These are phyloP conservation scores for Aphidoletes aphidimyza DNA, from an alignment of 2,888 invertebrate genomes.

Conservation along the genomic window DNA sequence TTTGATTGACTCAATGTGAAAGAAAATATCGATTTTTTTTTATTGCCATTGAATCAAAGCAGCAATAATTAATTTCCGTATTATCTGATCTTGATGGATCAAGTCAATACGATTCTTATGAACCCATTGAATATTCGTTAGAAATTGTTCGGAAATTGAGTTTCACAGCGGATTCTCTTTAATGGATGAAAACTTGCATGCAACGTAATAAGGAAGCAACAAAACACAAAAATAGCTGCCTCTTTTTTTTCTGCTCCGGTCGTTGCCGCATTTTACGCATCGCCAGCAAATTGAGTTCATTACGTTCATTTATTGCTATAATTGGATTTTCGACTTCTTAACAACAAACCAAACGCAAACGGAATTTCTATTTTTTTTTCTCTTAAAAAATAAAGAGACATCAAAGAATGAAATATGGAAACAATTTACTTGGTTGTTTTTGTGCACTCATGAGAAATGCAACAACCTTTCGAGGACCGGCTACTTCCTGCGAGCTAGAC, in stretches of 20 bases:
- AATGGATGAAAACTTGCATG: conserved; percentile 15
- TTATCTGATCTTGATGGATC: no score
- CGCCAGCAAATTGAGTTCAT: conserved; percentile 20
- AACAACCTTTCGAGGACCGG: neutral
- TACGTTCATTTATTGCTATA: conserved; percentile 17
- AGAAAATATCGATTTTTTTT: no score
- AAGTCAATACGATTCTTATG: no score
- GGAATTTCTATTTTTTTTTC: neutral
- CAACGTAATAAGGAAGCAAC: neutral
- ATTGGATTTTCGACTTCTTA: conserved; percentile 42
- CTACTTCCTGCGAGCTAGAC: neutral
- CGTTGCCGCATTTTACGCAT: conserved; percentile 1
- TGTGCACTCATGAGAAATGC: no score
- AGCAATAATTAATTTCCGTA: no score
- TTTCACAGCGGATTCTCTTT: neutral
- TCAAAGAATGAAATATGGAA: conserved; percentile 16
- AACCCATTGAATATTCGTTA: conserved; percentile 2
- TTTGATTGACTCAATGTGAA: no score
- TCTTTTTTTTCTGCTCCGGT: neutral
- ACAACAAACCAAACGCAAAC: neutral
- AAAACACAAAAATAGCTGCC: no score
- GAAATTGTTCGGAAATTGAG: neutral
- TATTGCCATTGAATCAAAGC: no score
- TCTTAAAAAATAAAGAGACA: neutral
- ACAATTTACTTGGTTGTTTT: neutral